Evolutionary conservation across 2,113 vertebrate species (phyloP), one percentile per base, ranked within the genome.

Genomic region (Phalacrocorax pelagicus): DNA sequence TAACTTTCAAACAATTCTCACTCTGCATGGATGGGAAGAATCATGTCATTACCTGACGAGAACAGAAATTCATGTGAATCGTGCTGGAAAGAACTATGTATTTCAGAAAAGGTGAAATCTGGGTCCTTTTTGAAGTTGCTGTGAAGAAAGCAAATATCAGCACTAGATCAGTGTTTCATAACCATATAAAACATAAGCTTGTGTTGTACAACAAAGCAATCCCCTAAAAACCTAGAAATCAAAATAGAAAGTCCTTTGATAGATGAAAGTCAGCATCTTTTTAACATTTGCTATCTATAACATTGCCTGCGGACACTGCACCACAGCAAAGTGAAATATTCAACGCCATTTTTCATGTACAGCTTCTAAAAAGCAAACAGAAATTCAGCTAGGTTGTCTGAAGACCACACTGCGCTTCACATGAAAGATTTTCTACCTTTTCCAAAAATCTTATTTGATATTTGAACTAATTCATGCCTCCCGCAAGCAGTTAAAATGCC

Each of bases 221-320:
- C 51, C 36, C 44, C 81, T 89, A 38, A 86, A 93, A 92, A 61
- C 72, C 47, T 87, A 69, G 58, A 92, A 93, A 94, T 89, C 72
- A 91, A 84, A 92, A 83, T 20, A 86, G 59, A 78, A 92, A 63
- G 40, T 46, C 18, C 44, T 93, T 92, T 90, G 91, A 89, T 49
- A 89, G 74, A 85, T 89, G 36, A 91, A 95, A 93, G 51, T 49
- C 0, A 0, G 8, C 59, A 67, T 83, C 42, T 77, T 78, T 92
- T 92, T 78, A 80, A 78, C 59, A 55, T 83, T 90, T 88, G 46
- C 40, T 94, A 38, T 86, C 82, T 93, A 3, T 74, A 71, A n/a
- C 1, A 0, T 78, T 86, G 82, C 67, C 90, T 89, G 51, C 1
- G 0, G 94, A 72, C 51, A 54, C 8, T 15, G 15, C 14, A 49